These are phyloP conservation scores for Lepilemur ruficaudatus DNA, from an alignment of 2,797 vertebrate species.

Conservation along the genomic window DNA sequence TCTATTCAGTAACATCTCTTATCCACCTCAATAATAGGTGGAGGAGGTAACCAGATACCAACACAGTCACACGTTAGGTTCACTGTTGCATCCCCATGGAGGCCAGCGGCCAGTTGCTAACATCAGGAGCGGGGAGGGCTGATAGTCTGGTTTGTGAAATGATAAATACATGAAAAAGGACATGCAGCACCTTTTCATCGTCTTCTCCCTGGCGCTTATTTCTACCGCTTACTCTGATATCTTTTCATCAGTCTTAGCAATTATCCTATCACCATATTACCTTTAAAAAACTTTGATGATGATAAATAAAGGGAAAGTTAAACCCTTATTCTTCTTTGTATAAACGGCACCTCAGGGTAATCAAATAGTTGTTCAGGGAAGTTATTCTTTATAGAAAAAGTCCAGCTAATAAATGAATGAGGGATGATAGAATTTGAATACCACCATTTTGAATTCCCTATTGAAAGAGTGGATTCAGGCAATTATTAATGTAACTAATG, in stretches of 20 bases:
- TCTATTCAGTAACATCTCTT: not conserved
- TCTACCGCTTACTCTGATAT: not conserved
- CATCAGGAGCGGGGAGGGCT: fast-evolving
- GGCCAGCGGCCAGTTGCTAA: not conserved
- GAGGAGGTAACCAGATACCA: not conserved
- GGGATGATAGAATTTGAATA: not conserved
- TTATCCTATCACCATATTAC: not conserved
- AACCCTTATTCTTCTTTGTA: not conserved
- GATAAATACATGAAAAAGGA: not conserved
- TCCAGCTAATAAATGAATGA: not conserved
- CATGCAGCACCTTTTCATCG: not conserved
- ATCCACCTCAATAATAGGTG: no score
- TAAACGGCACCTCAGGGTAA: not conserved
- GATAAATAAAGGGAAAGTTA: not conserved
- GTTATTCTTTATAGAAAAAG: constrained; percentile 12
- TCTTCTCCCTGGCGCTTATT: not conserved
- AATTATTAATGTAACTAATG: not conserved
- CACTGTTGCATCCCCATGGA: fast-evolving
- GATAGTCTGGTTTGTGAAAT: not conserved
- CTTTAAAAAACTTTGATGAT: not conserved
- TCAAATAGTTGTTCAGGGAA: not conserved
- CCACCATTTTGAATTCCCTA: not conserved
- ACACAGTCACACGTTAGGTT: not conserved
- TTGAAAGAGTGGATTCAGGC: not conserved
- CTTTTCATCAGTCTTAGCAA: not conserved